phyloP scores from a whole-genome alignment of 2,888 invertebrate genomes.

The Hanleya hanleyi region DNA sequence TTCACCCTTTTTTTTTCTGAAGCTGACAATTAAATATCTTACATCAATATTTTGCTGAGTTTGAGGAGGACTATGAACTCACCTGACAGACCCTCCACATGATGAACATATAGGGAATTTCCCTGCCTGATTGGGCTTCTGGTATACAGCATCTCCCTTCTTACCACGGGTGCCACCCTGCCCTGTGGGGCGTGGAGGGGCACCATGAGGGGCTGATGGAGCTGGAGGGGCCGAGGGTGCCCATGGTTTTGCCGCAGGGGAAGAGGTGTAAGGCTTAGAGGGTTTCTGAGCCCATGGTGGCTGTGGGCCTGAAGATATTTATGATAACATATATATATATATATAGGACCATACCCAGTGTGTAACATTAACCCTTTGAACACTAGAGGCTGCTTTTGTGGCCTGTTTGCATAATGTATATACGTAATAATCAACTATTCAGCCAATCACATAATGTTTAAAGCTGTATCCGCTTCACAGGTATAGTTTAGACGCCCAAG shows the following conservation, averaged over 20 bases:
- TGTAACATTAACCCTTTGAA: no score
- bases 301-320: not conserved
- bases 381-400: no score
- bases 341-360: not conserved
- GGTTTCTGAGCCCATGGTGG: slow-evolving; percentile 1
- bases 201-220: slow-evolving; percentile 12
- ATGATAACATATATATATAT: not conserved
- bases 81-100: slow-evolving; percentile 64
- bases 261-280: slow-evolving; percentile 24
- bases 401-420: no score
- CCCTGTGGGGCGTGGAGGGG: slow-evolving; percentile 56
- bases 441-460: no score
- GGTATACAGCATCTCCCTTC: slow-evolving; percentile 59
- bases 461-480: no score
- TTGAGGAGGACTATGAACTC: no score
- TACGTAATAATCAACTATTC: no score
- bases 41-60: no score
- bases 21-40: no score
- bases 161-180: slow-evolving; percentile 61
- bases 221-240: slow-evolving; percentile 23
- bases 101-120: slow-evolving; percentile 49
- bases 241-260: not conserved
- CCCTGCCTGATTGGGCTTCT: slow-evolving; percentile 50
- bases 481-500: no score
- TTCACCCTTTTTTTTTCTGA: no score